Percentiles rank a stretch among this genome's conserved stretches.
Evolutionary conservation across 1,140 invertebrate species (phyloP).

Genomic region (Antheraea mylitta): DNA sequence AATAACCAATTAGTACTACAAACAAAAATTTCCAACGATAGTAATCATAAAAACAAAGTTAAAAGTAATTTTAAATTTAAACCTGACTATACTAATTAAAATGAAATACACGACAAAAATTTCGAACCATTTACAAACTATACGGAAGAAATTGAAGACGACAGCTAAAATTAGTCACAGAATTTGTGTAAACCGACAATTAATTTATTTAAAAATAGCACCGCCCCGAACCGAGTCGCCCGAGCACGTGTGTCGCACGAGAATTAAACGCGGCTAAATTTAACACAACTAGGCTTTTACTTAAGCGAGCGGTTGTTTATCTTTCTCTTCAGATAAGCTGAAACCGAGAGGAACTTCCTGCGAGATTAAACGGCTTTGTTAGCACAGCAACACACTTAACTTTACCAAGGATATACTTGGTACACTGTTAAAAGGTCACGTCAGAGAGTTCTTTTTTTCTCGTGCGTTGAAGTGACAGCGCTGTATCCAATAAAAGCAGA

Average conservation of each 20-base stretch:
- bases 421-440: background rate
- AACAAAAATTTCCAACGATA: no score
- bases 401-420: background rate
- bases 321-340: slow-evolving; percentile 2
- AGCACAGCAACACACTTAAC: background rate
- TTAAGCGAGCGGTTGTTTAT: background rate
- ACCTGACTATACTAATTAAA: background rate
- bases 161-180: background rate
- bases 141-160: background rate
- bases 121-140: background rate
- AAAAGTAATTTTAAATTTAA: background rate
- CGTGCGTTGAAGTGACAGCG: background rate
- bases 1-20: no score
- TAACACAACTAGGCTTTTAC: slow-evolving; percentile 2
- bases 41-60: no score
- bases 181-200: slow-evolving; percentile 1
- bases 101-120: background rate
- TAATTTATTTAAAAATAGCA: background rate
- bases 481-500: no score
- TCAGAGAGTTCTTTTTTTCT: no score
- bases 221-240: background rate
- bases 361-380: slow-evolving; percentile 1
- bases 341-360: background rate
- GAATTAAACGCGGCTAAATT: background rate
- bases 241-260: background rate